Conservation (phyloP, 64 coral and sea anemone species). For the Astreopora myriophthalma region DNA sequence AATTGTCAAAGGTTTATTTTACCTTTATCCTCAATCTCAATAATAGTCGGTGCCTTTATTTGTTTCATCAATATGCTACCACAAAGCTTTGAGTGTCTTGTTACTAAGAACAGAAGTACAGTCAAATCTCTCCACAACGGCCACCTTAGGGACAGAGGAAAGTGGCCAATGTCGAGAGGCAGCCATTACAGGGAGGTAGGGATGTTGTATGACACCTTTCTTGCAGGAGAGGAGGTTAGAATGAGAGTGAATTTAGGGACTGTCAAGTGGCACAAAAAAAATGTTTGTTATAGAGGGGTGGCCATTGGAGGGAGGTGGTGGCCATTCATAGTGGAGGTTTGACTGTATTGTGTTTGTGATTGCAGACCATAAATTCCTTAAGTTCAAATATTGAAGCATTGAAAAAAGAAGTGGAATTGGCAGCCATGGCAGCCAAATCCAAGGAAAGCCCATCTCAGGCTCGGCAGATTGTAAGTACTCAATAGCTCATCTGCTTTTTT, state of each 20-base stretch:
- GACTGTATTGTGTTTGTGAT: too few species aligned
- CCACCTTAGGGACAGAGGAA: too few species aligned
- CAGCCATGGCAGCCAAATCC: slow-evolving; percentile 88
- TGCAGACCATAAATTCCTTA: slow-evolving; percentile 88
- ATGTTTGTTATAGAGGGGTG: too few species aligned
- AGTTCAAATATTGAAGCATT: slow-evolving; percentile 82
- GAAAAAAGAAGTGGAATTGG: slow-evolving; percentile 92
- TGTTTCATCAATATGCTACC: neutral
- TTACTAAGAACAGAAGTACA: neutral
- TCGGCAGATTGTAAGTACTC: slow-evolving; percentile 84
- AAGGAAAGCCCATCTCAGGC: slow-evolving; percentile 94
- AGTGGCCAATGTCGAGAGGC: too few species aligned
- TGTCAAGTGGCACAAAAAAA: too few species aligned
- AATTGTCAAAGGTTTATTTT: neutral
- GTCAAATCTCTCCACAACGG: too few species aligned
- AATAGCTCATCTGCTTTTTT: neutral
- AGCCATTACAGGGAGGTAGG: too few species aligned
- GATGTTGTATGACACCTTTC: too few species aligned
- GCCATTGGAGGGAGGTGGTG: too few species aligned
- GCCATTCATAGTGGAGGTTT: too few species aligned
- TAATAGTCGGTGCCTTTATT: neutral
- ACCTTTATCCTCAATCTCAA: neutral
- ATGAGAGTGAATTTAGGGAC: too few species aligned
- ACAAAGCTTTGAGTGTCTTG: neutral
- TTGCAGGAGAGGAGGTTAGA: too few species aligned